Percentiles rank a stretch among this genome's conserved stretches.
These are phyloP conservation scores for Australoheros scitulus DNA, from an alignment of 2,113 vertebrate species.

Conservation along the genomic window DNA sequence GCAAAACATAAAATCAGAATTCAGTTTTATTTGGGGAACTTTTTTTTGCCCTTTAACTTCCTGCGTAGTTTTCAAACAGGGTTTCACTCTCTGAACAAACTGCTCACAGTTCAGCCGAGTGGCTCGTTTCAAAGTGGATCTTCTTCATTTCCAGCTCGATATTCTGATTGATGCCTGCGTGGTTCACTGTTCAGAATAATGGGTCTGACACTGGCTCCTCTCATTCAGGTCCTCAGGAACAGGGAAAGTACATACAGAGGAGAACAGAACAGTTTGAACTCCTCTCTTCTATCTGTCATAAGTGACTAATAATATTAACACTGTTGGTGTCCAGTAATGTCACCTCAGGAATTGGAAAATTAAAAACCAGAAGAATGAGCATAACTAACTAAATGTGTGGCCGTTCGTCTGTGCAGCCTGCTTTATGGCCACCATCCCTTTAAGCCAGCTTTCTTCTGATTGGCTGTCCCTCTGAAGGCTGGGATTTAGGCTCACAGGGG, in stretches of 20 bases:
- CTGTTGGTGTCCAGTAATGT: not conserved
- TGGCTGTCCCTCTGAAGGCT: not conserved
- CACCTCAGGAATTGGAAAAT: not conserved
- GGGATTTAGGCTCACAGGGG: not conserved
- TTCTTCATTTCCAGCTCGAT: not conserved
- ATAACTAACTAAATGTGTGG: not conserved
- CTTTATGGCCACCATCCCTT: not conserved
- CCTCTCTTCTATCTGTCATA: not conserved
- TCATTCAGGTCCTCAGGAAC: not conserved
- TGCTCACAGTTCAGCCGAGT: not conserved
- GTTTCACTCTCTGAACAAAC: not conserved
- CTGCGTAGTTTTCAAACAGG: not conserved
- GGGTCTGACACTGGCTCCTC: not conserved
- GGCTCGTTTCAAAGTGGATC: not conserved
- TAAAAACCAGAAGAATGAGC: not conserved
- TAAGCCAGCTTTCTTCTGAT: not conserved
- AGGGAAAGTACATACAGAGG: not conserved
- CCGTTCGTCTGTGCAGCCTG: not conserved
- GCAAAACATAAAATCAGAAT: not conserved
- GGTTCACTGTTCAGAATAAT: not conserved
- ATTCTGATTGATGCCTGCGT: not conserved
- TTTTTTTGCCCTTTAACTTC: not conserved
- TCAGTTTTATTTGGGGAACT: not conserved
- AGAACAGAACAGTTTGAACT: not conserved
- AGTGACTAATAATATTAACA: not conserved